Percentiles rank a stretch among this genome's conserved stretches.
Conservation (phyloP, 2,113 vertebrate genomes). For the Colaptes auratus region DNA sequence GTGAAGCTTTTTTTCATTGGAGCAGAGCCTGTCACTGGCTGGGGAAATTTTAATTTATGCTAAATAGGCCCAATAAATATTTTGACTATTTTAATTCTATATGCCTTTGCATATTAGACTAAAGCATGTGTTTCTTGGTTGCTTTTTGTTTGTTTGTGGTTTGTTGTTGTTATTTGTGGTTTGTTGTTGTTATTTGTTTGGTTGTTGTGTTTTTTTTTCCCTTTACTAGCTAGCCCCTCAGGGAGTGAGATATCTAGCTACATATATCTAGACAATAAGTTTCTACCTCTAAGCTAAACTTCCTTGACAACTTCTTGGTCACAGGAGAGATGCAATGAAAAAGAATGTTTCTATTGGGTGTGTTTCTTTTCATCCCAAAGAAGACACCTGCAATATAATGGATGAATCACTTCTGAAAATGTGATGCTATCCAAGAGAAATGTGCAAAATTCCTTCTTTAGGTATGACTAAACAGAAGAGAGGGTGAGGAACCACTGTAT, state of each 20-base stretch:
- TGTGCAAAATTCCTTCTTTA: neutral
- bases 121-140: neutral
- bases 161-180: neutral
- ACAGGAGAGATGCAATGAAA: neutral
- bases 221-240: neutral
- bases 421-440: neutral
- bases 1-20: neutral
- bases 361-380: neutral
- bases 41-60: slow-evolving; percentile 29
- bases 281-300: neutral
- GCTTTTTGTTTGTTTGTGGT: neutral
- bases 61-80: neutral
- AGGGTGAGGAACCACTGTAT: neutral
- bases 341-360: neutral
- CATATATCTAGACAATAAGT: neutral
- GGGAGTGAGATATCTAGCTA: neutral
- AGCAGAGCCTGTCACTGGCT: neutral
- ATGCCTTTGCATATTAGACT: neutral
- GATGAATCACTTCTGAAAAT: neutral
- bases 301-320: neutral
- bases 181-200: neutral
- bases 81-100: neutral
- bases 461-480: neutral
- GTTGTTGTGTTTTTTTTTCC: neutral
- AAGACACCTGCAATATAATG: neutral